phyloP scores from a whole-genome alignment of 2,888 invertebrate species.

The Eumacrocentrus americanus region DNA sequence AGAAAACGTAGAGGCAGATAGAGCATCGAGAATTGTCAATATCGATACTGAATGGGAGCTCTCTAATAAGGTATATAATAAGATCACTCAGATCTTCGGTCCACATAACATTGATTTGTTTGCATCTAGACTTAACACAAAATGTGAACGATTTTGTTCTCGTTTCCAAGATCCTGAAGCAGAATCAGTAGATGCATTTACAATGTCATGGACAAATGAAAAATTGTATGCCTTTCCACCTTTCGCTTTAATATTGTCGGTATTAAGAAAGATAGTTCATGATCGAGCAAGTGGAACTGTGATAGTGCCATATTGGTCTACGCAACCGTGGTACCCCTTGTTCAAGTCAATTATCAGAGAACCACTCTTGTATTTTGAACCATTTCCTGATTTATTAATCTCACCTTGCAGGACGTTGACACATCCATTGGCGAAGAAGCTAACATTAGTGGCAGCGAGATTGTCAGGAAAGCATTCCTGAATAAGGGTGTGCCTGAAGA shows the following conservation, averaged over 20 bases:
- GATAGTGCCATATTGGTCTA: constrained; percentile 18
- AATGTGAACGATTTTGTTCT: constrained; percentile 31
- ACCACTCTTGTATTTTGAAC: constrained; percentile 11
- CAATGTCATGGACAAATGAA: constrained; percentile 24
- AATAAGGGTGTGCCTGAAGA: constrained; percentile 17
- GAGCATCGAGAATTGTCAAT: constrained; percentile 31
- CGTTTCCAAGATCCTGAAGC: constrained; percentile 28
- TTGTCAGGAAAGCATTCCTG: constrained; percentile 23
- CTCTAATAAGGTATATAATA: constrained; percentile 8
- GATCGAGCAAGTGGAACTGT: constrained; percentile 21
- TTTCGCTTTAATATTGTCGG: constrained; percentile 23
- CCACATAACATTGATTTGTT: constrained; percentile 30
- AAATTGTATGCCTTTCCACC: constrained; percentile 35
- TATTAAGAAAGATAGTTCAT: constrained; percentile 16
- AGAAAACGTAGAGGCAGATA: constrained; percentile 38
- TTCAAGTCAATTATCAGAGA: neutral
- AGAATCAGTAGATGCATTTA: constrained; percentile 29
- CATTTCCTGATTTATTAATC: constrained; percentile 25
- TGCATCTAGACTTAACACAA: constrained; percentile 30
- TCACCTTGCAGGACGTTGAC: constrained; percentile 18
- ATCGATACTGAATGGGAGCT: constrained; percentile 33
- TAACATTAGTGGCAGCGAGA: constrained; percentile 22
- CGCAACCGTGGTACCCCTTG: constrained; percentile 28
- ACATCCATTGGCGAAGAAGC: constrained; percentile 19
- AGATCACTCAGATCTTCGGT: constrained; percentile 19